phyloP scores from a whole-genome alignment of 2,113 vertebrate genomes.

The Menura novaehollandiae region DNA sequence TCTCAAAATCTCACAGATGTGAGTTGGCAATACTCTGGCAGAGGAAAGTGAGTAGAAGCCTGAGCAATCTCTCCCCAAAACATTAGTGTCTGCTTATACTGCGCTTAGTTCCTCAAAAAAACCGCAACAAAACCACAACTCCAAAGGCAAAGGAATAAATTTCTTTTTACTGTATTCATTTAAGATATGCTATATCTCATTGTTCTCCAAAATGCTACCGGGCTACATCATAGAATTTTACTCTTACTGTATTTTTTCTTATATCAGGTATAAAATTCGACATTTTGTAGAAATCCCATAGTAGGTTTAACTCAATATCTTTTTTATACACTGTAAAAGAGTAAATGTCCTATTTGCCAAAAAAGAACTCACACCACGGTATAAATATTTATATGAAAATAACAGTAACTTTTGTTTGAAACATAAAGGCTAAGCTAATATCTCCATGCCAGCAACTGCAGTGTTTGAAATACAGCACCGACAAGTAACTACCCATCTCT shows the following conservation, averaged over 20 bases:
- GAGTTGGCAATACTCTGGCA: background rate
- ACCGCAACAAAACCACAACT: background rate
- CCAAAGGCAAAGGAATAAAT: background rate
- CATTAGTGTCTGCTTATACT: background rate
- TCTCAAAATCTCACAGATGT: background rate
- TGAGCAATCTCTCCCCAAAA: background rate
- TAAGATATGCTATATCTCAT: background rate
- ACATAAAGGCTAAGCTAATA: background rate
- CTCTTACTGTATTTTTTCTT: background rate
- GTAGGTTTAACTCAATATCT: background rate
- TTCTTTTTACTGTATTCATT: background rate
- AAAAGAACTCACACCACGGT: background rate
- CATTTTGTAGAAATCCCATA: background rate
- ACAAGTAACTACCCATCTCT: background rate
- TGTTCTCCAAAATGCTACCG: background rate
- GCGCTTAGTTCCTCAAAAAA: rapidly evolving
- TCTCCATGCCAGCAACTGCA: background rate
- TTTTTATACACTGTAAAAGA: background rate
- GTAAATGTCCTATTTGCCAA: background rate
- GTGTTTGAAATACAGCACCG: rapidly evolving
- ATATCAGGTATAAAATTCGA: background rate
- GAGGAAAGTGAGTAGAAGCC: background rate
- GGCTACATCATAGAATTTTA: background rate
- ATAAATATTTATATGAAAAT: background rate
- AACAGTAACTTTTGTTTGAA: background rate